phyloP scores from a whole-genome alignment of 2,113 vertebrate genomes.

The Sceloporus undulatus region DNA sequence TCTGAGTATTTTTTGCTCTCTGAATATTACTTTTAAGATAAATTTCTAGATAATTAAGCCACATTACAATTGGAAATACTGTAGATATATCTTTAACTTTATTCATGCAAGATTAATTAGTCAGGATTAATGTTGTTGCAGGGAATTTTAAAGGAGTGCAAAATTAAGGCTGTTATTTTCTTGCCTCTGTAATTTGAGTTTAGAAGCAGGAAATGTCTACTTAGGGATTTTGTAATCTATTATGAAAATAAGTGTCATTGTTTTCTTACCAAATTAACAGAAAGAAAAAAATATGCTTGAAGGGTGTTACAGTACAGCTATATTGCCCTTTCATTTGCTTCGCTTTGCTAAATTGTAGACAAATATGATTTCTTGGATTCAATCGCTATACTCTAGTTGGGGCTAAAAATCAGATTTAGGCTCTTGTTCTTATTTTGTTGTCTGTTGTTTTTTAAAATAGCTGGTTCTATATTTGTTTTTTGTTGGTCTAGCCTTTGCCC shows the following conservation, averaged over 20 bases:
- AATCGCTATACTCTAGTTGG: too few species aligned
- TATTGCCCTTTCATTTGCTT: constrained; percentile 28
- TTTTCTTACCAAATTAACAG: constrained; percentile 37
- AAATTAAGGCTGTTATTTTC: constrained; percentile 40
- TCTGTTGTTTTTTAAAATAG: constrained; percentile 10
- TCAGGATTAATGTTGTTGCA: constrained; percentile 29
- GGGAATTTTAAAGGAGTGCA: constrained; percentile 13
- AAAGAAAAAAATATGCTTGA: background rate
- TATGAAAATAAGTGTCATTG: constrained; percentile 1
- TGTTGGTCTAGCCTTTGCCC: constrained; percentile 1
- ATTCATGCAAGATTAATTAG: constrained; percentile 32
- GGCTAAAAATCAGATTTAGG: too few species aligned
- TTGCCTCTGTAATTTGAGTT: constrained; percentile 23
- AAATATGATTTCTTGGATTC: constrained; percentile 13
- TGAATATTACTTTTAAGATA: constrained; percentile 22
- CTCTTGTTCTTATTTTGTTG: constrained; percentile 31
- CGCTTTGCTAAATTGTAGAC: constrained; percentile 28
- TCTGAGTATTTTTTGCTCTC: background rate
- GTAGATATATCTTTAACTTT: constrained; percentile 9
- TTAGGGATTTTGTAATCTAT: constrained; percentile 29
- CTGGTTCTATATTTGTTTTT: background rate
- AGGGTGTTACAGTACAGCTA: background rate
- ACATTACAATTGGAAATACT: background rate
- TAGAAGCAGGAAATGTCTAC: constrained; percentile 33
- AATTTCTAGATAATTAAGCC: constrained; percentile 40